These are phyloP conservation scores for Decapterus maruadsi DNA, from an alignment of 2,797 vertebrate genomes.

Conservation along the genomic window DNA sequence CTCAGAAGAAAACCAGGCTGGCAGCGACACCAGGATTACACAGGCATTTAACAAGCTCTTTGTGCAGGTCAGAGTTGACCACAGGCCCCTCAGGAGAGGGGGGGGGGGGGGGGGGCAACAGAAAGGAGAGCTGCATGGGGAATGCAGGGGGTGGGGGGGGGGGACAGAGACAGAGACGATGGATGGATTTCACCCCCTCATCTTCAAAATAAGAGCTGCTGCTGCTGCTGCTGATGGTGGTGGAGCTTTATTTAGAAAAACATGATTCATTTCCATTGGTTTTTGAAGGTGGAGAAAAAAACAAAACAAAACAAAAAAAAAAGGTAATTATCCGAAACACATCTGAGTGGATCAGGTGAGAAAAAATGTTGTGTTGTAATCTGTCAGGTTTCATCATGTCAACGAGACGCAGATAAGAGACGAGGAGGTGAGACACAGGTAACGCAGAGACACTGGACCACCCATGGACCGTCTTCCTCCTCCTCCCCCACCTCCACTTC, in stretches of 20 bases:
- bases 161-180: constrained; percentile 54
- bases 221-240: no score
- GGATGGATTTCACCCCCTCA: constrained; percentile 22
- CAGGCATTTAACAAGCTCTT: constrained; percentile 87
- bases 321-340: not conserved
- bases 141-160: constrained; percentile 65
- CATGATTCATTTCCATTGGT: not conserved
- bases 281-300: not conserved
- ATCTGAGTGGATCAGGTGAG: constrained; percentile 23
- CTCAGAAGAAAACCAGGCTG: constrained; percentile 45
- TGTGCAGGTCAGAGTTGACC: constrained; percentile 84
- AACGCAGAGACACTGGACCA: constrained; percentile 43
- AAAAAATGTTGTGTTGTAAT: constrained; percentile 13
- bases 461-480: constrained; percentile 26
- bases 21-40: constrained; percentile 80
- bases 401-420: constrained; percentile 12
- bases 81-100: constrained; percentile 72
- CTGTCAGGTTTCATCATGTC: constrained; percentile 44
- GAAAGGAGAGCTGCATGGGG: constrained; percentile 54
- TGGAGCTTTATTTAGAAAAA: constrained; percentile 10
- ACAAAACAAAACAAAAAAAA: no score
- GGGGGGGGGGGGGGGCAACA: constrained; percentile 15
- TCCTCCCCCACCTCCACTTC: no score
- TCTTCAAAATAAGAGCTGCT: not conserved
- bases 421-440: constrained; percentile 14